Conservation (phyloP, 2,113 vertebrate genomes). For the Scolopax mira region DNA sequence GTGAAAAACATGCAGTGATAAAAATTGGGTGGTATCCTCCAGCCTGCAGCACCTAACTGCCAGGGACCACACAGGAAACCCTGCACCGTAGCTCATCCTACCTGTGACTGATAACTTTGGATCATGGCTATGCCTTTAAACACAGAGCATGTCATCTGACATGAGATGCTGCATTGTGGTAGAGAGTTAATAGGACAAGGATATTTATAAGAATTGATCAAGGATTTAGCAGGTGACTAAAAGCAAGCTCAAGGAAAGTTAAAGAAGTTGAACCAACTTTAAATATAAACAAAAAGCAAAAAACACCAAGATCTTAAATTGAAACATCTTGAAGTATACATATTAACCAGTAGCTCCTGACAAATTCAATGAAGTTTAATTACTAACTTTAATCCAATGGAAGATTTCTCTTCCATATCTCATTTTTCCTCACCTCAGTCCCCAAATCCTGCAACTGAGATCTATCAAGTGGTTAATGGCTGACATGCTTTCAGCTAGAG, state of each 20-base stretch:
- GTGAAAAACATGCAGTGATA: accelerated
- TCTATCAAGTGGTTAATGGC: not conserved
- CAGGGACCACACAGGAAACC: accelerated
- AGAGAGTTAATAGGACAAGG: not conserved
- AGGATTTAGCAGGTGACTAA: not conserved
- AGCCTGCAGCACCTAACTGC: not conserved
- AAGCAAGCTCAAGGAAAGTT: not conserved
- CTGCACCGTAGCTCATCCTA: not conserved
- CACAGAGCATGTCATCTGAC: accelerated
- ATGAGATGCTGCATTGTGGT: accelerated
- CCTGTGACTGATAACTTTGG: not conserved
- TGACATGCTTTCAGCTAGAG: not conserved
- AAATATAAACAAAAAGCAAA: not conserved
- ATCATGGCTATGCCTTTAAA: accelerated
- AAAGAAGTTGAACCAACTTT: not conserved
- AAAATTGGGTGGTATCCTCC: not conserved
- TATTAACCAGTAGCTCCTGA: not conserved
- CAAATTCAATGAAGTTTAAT: not conserved
- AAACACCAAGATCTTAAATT: not conserved
- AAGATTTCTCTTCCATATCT: not conserved
- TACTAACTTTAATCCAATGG: not conserved
- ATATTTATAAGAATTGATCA: not conserved
- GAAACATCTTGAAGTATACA: not conserved
- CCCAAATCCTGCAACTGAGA: not conserved
- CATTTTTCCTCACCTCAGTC: not conserved